Base-by-base conservation (phyloP, 35 echinoderm and acorn worm genomes). In the Heliocidaris erythrogramma region DNA sequence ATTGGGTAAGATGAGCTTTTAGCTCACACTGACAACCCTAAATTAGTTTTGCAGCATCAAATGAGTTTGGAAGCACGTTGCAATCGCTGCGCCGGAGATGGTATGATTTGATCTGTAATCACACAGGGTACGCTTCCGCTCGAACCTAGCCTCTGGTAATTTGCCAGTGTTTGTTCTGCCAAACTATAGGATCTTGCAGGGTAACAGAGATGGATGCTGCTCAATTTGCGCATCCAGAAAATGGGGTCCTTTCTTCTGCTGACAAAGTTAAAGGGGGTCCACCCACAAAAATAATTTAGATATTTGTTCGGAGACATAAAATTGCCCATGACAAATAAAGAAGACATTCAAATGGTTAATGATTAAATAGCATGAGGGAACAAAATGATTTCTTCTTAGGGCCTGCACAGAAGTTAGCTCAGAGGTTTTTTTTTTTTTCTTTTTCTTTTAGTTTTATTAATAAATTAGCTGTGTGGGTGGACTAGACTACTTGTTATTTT, bases 91-190 rank as follows among this genome's bases (percentile, higher is more conserved):
- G 7, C 61, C 65, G 27, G 18, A 78, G 65, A 78, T n/a, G 5
- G 65, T 78, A 27, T 78, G 65, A 78, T 78, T 78, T 78, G 65
- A 21, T 78, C 65, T 78, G 65, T 78, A 78, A 78, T 78, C 65
- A 78, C 65, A 78, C 65, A n/a, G 21, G 65, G 65, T n/a, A 27
- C 14, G 65, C 65, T 78, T 78, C 65, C 65, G 65, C 17, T 78
- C 21, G 18, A 18, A 27, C 65, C 65, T 78, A 27, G 65, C 65
- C 65, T 8, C 18, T 18, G 27, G 65, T 78, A 78, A 78, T 21
- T 78, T 5, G 65, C 65, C 65, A 78, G 27, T 78, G 65, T 78
- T 78, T 78, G 65, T 78, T 78, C 65, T 78, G 21, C 65, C 27
- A 18, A 7, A 78, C 65, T 78, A 78, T 18, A 7, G 12, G 12